These are phyloP conservation scores for Drosophila ezoana DNA, from an alignment of 2,888 invertebrate species.

Conservation along the genomic window DNA sequence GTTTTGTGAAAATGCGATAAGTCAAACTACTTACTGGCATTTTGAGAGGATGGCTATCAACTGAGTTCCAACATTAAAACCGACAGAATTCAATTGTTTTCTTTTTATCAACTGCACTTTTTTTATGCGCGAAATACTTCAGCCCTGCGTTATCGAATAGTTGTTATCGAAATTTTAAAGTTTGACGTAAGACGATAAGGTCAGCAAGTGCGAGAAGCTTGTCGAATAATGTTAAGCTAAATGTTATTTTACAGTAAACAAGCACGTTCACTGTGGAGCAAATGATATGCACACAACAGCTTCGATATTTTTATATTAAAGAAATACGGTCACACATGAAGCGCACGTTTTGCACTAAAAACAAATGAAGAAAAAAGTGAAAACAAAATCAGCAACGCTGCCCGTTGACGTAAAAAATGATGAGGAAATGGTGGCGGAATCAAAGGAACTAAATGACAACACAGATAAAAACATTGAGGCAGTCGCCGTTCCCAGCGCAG, in stretches of 20 bases:
- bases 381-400: conserved; percentile 18
- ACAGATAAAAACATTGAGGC: neutral
- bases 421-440: conserved; percentile 3
- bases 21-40: conserved; percentile 49
- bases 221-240: neutral
- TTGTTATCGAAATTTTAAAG: conserved; percentile 13
- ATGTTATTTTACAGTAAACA: conserved; percentile 9
- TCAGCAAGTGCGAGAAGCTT: neutral
- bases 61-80: conserved; percentile 36
- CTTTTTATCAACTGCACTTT: conserved; percentile 35
- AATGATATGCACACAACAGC: neutral
- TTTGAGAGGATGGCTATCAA: conserved; percentile 30
- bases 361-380: conserved; percentile 43
- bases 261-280: neutral
- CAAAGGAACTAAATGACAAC: neutral
- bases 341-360: conserved; percentile 43
- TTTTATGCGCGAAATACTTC: neutral
- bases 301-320: neutral
- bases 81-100: conserved; percentile 25
- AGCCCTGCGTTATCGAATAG: conserved; percentile 24
- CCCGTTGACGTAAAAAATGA: conserved; percentile 15
- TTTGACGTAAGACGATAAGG: neutral
- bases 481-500: conserved; percentile 2
- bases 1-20: neutral
- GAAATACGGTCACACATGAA: conserved; percentile 27